A percentile compares a stretch with the other conserved stretches of the same genome.
Evolutionary conservation across 64 coral and sea anemone genomes (phyloP).

Genomic region (Actinia equina): DNA sequence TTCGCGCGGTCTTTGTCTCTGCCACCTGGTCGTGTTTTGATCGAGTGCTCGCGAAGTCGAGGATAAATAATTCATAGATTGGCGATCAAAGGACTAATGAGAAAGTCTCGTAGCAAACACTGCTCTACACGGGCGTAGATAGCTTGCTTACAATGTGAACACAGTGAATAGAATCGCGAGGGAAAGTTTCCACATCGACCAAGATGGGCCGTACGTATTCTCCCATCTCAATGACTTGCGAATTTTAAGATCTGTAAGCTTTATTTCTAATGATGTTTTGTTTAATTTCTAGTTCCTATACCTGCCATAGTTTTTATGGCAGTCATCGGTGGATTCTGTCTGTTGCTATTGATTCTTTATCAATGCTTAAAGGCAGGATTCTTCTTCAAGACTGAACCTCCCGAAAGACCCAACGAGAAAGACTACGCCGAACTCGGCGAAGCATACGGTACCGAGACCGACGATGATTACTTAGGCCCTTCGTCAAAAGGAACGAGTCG

Average conservation of each 20-base stretch:
- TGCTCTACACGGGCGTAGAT: conserved; percentile 22
- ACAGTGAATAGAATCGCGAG: conserved; percentile 12
- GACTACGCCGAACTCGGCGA: conserved; percentile 83
- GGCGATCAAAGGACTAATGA: conserved; percentile 71
- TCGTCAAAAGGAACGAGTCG: conserved; percentile 91
- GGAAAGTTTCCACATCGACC: conserved; percentile 37
- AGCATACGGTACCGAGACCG: conserved; percentile 79
- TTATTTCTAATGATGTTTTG: conserved; percentile 14
- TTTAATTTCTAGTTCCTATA: conserved; percentile 85
- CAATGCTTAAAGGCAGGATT: conserved; percentile 90
- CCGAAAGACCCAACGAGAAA: conserved; percentile 60
- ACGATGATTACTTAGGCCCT: conserved; percentile 72
- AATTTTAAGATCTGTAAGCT: neutral
- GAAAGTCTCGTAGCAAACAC: conserved; percentile 19
- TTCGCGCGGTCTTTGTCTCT: conserved; percentile 1
- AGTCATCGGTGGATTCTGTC: conserved; percentile 82
- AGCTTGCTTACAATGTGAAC: conserved; percentile 18
- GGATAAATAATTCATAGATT: conserved; percentile 66
- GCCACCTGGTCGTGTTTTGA: conserved; percentile 72
- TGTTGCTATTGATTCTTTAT: conserved; percentile 71
- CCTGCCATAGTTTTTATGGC: conserved; percentile 98
- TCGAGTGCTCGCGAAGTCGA: conserved; percentile 36
- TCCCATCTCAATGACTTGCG: neutral
- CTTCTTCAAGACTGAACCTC: conserved; percentile 96
- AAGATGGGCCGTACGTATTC: conserved; percentile 63